Base-by-base conservation (phyloP, 2,797 vertebrate genomes). In the Eulemur rubriventer region DNA sequence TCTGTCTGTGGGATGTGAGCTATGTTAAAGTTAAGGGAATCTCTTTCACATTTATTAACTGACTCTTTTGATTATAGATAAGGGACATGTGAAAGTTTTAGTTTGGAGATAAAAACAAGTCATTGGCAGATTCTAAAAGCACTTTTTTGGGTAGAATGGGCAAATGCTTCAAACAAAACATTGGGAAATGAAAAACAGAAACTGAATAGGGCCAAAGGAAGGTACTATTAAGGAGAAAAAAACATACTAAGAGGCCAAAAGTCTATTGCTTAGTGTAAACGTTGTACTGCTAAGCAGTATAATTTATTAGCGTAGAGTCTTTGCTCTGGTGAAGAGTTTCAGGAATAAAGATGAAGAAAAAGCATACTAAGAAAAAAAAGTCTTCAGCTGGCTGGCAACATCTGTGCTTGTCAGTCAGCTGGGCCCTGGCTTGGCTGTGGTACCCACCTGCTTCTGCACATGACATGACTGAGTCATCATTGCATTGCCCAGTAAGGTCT, bases 181-280 rank as follows among this genome's bases (percentile, higher is more conserved):
- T 52, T 79, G 67, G 46, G 7, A 70, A 95, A 90, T 89, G n/a
- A 92, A 41, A 94, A 96, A 48, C 20, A 83, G 35, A 95, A 87
- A 69, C 5, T 41, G n/a, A 78, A 89, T 24, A 72, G n/a, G 10
- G 8, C 24, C 57, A 55, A 67, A 65, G 33, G 43, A 73, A 7
- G 33, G 17, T 75, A n/a, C 7, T 57, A 7, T 22, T 65, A 43
- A 84, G 67, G 20, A 33, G 50, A 41, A 50, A 61, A 61, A 38
- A 30, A 65, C 35, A 63, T 84, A 52, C 3, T 48, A 52, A 80
- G 10, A 52, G 22, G 17, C 16, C 72, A 72, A 50, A 92, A 83
- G 13, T 59, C 1, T 16, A 43, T 26, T 79, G 17, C 24, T 90
- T 81, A 50, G 9, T 92, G 52, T 11, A 28, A 85, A 92, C 46